Conservation (phyloP, 1,140 invertebrate species). For the Halotydeus destructor region DNA sequence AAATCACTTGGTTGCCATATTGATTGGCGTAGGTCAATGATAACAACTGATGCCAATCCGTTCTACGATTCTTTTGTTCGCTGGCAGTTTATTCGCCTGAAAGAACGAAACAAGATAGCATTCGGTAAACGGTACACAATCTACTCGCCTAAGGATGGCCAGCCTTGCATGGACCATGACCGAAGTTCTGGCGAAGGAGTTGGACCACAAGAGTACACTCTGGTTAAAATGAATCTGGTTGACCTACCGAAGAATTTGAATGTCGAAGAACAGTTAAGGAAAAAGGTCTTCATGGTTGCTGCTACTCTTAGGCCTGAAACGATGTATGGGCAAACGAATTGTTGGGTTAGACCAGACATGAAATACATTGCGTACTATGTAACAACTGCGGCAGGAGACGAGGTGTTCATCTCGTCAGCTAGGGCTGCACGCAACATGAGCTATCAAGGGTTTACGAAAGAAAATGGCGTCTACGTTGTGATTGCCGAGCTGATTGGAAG, state of each 20-base stretch:
- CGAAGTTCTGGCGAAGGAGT: slow-evolving; percentile 85
- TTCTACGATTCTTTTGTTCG: slow-evolving; percentile 94
- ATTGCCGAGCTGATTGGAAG: slow-evolving; percentile 44
- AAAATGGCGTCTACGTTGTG: slow-evolving; percentile 53
- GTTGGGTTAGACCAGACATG: slow-evolving; percentile 90
- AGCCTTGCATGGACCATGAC: slow-evolving; percentile 99
- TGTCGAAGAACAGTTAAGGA: slow-evolving; percentile 23
- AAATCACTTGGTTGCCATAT: slow-evolving; percentile 72
- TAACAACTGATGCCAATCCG: slow-evolving; percentile 93
- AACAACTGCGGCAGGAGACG: slow-evolving; percentile 24
- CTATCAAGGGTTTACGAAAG: slow-evolving; percentile 71
- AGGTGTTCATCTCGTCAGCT: slow-evolving; percentile 65
- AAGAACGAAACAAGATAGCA: slow-evolving; percentile 64
- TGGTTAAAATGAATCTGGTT: slow-evolving; percentile 77
- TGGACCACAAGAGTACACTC: slow-evolving; percentile 90
- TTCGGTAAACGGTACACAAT: slow-evolving; percentile 96
- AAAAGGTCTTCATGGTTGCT: slow-evolving; percentile 65
- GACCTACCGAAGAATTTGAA: slow-evolving; percentile 44
- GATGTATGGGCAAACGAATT: slow-evolving; percentile 99
- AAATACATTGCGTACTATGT: slow-evolving; percentile 66
- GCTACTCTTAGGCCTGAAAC: slow-evolving; percentile 96
- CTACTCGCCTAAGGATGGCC: slow-evolving; percentile 84
- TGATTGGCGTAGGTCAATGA: slow-evolving; percentile 90
- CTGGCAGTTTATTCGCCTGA: slow-evolving; percentile 88
- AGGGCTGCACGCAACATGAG: slow-evolving; percentile 83